These are phyloP conservation scores for Chaetodon trifascialis DNA, from an alignment of 2,113 vertebrate species.

Conservation along the genomic window DNA sequence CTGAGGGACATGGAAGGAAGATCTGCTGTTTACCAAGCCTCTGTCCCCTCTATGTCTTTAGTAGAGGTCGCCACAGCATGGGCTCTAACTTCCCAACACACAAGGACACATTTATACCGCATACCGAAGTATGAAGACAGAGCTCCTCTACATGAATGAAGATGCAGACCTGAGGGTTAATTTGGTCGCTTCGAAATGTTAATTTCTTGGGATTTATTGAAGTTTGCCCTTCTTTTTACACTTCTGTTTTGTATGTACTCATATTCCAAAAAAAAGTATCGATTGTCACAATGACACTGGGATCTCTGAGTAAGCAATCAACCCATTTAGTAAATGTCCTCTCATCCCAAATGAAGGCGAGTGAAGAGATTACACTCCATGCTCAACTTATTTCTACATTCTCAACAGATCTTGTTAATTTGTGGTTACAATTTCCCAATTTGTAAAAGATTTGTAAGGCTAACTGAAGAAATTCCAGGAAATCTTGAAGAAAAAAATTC, in stretches of 20 bases:
- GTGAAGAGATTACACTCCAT: background rate
- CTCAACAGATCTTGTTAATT: conserved; percentile 6
- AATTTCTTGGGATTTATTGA: background rate
- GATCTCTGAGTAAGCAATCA: background rate
- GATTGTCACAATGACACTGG: background rate
- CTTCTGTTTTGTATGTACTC: background rate
- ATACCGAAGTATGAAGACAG: background rate
- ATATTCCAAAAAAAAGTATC: background rate
- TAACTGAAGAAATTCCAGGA: background rate
- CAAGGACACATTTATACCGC: background rate
- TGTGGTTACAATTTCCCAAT: background rate
- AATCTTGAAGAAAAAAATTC: conserved; percentile 13
- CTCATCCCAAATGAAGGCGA: background rate
- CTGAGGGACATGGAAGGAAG: conserved; percentile 56
- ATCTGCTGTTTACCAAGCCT: conserved; percentile 69
- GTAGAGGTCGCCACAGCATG: conserved; percentile 69
- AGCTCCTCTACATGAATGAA: background rate
- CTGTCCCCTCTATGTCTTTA: conserved; percentile 63
- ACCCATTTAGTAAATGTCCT: background rate
- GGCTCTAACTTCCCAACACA: conserved; percentile 3
- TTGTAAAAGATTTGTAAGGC: background rate
- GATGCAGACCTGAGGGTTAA: background rate
- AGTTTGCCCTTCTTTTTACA: background rate
- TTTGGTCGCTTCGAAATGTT: background rate
- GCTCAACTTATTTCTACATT: conserved; percentile 12